Evolutionary conservation across 2,113 vertebrate species (phyloP).

Genomic region (Gallinago media): DNA sequence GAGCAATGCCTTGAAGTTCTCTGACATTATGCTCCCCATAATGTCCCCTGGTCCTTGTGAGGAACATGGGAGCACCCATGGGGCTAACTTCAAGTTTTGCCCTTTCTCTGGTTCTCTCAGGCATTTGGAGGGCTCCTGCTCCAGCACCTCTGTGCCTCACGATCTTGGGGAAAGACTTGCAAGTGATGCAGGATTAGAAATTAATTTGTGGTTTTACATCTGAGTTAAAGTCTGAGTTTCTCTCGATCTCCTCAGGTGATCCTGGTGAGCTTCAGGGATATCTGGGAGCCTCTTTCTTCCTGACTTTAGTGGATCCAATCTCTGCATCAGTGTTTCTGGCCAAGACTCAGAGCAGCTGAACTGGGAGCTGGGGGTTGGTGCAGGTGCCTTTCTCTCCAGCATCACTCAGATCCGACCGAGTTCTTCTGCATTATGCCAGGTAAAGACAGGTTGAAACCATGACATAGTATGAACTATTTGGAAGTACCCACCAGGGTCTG

Average conservation of each 20-base stretch:
- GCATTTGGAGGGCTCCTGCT: not conserved
- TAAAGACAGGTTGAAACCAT: not conserved
- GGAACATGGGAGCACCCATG: fast-evolving
- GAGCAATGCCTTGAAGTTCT: not conserved
- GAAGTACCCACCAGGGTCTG: not conserved
- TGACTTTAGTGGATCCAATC: fast-evolving
- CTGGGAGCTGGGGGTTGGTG: not conserved
- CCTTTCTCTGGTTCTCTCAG: not conserved
- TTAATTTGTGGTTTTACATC: not conserved
- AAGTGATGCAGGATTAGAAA: not conserved
- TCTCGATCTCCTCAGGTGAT: not conserved
- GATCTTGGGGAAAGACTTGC: not conserved
- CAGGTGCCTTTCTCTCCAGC: not conserved
- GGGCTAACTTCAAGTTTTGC: not conserved
- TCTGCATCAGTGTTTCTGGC: not conserved
- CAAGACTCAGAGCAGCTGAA: not conserved
- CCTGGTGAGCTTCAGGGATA: not conserved
- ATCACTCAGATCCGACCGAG: not conserved
- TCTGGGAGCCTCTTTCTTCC: not conserved
- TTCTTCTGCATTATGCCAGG: not conserved
- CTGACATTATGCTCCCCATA: not conserved
- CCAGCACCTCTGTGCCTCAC: not conserved
- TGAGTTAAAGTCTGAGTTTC: not conserved
- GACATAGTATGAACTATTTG: fast-evolving
- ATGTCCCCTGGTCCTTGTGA: not conserved